Percentiles rank a stretch among this genome's conserved stretches.
Conservation (phyloP, 2,797 vertebrate species). For the Gymnocypris eckloni region DNA sequence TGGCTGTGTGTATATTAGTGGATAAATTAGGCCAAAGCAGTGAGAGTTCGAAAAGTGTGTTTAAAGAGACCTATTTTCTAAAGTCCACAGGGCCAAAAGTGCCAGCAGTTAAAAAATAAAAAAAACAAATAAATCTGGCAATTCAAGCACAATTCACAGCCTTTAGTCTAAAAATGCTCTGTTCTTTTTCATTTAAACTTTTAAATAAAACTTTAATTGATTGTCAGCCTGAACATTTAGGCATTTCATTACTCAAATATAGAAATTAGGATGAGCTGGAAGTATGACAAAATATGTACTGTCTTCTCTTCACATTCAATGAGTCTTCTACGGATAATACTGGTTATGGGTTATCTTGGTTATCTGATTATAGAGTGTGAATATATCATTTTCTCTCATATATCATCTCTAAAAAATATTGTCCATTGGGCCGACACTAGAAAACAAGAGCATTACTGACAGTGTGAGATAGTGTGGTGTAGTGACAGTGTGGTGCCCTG, state of each 20-base stretch:
- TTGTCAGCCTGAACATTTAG: neutral
- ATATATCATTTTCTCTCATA: neutral
- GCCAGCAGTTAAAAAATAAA: neutral
- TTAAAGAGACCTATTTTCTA: neutral
- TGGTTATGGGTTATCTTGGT: neutral
- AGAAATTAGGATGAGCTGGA: neutral
- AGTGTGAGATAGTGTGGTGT: neutral
- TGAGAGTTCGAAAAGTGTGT: neutral
- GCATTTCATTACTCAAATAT: neutral
- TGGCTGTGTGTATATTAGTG: neutral
- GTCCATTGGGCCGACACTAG: neutral
- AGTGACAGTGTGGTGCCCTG: neutral
- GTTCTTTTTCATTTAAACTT: neutral
- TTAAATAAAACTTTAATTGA: neutral
- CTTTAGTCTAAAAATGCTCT: neutral
- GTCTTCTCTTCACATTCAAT: neutral
- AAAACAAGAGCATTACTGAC: neutral
- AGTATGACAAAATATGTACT: neutral
- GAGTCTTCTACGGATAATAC: neutral
- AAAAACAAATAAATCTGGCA: neutral
- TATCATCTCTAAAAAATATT: neutral
- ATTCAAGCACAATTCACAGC: neutral
- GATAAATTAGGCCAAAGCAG: no score
- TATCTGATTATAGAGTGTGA: neutral
- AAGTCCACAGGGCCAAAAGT: neutral